A percentile compares a stretch with the other conserved stretches of the same genome.
Conservation (phyloP, 2,113 vertebrate species). For the Brachirus orientalis region DNA sequence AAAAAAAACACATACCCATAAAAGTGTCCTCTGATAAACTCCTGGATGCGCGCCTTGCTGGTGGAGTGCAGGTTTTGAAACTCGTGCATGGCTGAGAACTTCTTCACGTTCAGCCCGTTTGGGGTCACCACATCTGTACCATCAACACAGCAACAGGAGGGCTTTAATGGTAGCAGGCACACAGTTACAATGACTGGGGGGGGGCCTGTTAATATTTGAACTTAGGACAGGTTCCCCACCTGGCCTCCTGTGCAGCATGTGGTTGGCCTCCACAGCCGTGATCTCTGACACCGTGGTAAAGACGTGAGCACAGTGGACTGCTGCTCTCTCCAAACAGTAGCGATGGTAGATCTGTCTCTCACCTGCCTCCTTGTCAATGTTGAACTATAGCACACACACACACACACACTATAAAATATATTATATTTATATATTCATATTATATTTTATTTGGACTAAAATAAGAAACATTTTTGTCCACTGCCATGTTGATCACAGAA, state of each 20-base stretch:
- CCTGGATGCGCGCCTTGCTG: slow-evolving; percentile 93
- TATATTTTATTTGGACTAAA: too few relatives aligned
- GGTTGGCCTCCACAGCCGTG: slow-evolving; percentile 93
- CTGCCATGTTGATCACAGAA: too few relatives aligned
- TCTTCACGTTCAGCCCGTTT: slow-evolving; percentile 96
- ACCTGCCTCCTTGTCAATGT: slow-evolving; percentile 95
- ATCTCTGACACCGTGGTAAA: slow-evolving; percentile 98
- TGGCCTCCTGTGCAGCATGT: slow-evolving; percentile 92
- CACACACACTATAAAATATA: slow-evolving; percentile 1
- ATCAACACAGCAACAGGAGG: slow-evolving; percentile 69
- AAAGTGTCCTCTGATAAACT: slow-evolving; percentile 97
- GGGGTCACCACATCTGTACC: slow-evolving; percentile 93
- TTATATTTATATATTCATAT: too few relatives aligned
- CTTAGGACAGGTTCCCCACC: slow-evolving; percentile 76
- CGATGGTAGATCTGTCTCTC: slow-evolving; percentile 97
- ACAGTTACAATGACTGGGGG: too few relatives aligned
- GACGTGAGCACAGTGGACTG: slow-evolving; percentile 92
- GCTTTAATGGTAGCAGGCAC: too few relatives aligned
- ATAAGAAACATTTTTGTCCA: too few relatives aligned
- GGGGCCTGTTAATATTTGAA: neutral
- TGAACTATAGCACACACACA: slow-evolving; percentile 82
- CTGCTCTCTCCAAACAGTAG: slow-evolving; percentile 94
- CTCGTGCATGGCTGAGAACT: slow-evolving; percentile 98
- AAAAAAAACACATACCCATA: slow-evolving; percentile 87
- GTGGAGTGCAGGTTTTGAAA: slow-evolving; percentile 97